Base-by-base conservation (phyloP, 2,888 invertebrate species). In the Aspidiotus rigidus region DNA sequence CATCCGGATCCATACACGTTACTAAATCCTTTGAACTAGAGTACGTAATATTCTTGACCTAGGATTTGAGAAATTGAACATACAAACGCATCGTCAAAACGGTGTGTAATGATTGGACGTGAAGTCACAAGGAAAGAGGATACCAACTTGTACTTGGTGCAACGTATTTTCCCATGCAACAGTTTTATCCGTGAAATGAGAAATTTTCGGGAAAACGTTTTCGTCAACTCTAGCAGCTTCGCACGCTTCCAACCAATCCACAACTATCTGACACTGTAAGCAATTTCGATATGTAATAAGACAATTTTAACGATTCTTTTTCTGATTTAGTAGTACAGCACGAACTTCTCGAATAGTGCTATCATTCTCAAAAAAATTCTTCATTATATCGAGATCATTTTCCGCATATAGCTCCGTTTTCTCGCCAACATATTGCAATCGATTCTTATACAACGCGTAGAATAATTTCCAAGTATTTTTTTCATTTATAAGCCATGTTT, bases 151-250 rank as follows among this genome's bases (percentile, higher is more conserved):
- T 67, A 91, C 77, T 74, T 89, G 86, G 78, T 91, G 90, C 17
- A 94, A 80, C 2, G 94, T 93, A 77, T 95, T 94, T 77, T 93
- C 92, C 93, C 94, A 94, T 42, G 90, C 89, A 60, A 91, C 84
- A 66, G 89, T 87, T 74, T 83, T 83, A 77, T 93, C 93, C 42
- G 90, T 87, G 76, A 89, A 92, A 75, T 89, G 86, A 70, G 87
- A 83, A 11, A 86, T 80, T 71, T 83, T 79, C 53, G 80, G 79
- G 69, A 77, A 72, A 11, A 73, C 76, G 64, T 78, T 73, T 73
- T 79, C 40, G 73, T 75, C 75, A 75, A 67, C 77, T 75, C 81
- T 79, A 73, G 86, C 86, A 8, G 82, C 78, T 16, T 91, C 88
- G 77, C 88, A 89, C 54, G 86, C 84, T 78, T 96, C 96, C 66